Evolutionary conservation across 2,797 vertebrate genomes (phyloP).

Genomic region (Acestrorhynchus altus): DNA sequence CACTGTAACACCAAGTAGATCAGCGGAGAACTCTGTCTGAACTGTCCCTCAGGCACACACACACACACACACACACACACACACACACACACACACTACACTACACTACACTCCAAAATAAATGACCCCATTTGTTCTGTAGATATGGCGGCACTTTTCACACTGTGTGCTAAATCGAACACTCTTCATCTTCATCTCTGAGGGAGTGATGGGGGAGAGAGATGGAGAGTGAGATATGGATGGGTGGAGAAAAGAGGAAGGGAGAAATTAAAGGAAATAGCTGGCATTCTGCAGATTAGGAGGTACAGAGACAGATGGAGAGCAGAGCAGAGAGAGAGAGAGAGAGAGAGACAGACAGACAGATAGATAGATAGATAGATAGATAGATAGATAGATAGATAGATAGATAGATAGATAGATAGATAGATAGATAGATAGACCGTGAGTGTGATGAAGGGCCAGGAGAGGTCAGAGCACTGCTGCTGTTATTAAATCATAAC

Average conservation of each 20-base stretch:
- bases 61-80: neutral
- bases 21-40: neutral
- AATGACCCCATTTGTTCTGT: conserved; percentile 34
- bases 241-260: conserved; percentile 4
- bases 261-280: neutral
- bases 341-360: neutral
- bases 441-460: neutral
- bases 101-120: conserved; percentile 14
- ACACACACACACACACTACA: neutral
- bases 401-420: neutral
- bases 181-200: conserved; percentile 42
- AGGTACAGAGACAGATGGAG: neutral
- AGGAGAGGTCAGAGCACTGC: neutral
- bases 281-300: neutral
- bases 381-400: neutral
- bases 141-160: conserved; percentile 27
- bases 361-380: neutral
- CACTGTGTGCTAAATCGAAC: neutral
- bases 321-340: neutral
- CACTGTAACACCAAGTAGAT: neutral
- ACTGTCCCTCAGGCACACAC: neutral
- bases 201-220: conserved; percentile 9
- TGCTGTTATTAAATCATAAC: neutral
- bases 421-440: no score
- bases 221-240: conserved; percentile 4